phyloP scores from a whole-genome alignment of 2,797 vertebrate species.

The Acrocephalus scirpaceus region DNA sequence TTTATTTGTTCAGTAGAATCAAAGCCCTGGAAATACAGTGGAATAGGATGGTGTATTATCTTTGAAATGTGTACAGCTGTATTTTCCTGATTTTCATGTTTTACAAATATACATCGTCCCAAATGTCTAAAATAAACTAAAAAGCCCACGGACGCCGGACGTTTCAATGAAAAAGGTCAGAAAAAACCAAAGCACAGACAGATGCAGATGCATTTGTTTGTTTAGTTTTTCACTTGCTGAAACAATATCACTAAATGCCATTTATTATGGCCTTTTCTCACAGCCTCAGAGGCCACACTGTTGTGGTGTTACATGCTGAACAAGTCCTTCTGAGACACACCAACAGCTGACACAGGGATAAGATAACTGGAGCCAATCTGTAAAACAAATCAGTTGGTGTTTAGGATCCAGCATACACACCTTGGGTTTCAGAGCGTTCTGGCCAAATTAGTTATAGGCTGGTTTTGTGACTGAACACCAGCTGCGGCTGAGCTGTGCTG shows the following conservation, averaged over 20 bases:
- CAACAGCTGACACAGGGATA: background rate
- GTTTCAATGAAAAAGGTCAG: background rate
- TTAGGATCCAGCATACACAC: background rate
- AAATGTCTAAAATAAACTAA: background rate
- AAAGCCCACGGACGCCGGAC: background rate
- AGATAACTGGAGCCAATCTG: background rate
- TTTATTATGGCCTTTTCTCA: background rate
- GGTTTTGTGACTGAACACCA: background rate
- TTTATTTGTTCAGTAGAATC: background rate
- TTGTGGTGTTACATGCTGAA: background rate
- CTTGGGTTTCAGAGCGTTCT: background rate
- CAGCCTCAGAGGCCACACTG: background rate
- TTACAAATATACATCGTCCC: background rate
- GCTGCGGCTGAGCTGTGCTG: background rate
- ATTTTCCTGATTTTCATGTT: background rate
- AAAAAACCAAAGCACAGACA: background rate
- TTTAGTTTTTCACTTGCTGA: background rate
- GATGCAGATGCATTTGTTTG: background rate
- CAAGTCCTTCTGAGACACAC: background rate
- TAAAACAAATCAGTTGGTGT: background rate
- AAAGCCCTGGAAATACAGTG: background rate
- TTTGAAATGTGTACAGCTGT: background rate
- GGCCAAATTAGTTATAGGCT: background rate
- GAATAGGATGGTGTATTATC: background rate
- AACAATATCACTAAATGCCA: background rate